These are phyloP conservation scores for Eutolmus rufibarbis DNA, from an alignment of 2,888 invertebrate genomes.

Conservation along the genomic window DNA sequence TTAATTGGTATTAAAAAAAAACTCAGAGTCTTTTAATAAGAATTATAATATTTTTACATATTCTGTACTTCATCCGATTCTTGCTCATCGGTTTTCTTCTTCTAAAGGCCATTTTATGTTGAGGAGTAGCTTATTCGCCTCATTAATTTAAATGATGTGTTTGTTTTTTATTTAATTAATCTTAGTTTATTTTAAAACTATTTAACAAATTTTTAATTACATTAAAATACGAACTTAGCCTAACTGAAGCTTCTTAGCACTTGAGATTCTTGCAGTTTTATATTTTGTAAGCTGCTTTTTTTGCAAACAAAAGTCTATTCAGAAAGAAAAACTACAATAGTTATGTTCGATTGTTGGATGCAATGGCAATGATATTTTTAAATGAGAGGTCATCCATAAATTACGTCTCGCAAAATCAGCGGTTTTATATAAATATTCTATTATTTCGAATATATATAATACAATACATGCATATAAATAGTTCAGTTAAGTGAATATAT, in stretches of 20 bases:
- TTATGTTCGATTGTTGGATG: background rate
- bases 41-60: background rate
- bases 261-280: background rate
- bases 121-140: background rate
- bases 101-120: slow-evolving; percentile 7
- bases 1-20: background rate
- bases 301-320: background rate
- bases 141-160: background rate
- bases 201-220: slow-evolving; percentile 7
- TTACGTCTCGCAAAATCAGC: too few relatives aligned
- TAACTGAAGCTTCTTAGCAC: background rate
- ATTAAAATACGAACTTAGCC: background rate
- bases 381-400: background rate
- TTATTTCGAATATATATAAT: too few relatives aligned
- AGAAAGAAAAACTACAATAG: background rate
- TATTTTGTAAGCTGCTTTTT: background rate
- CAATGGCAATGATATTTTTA: background rate
- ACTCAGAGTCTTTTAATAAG: background rate
- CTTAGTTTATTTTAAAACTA: slow-evolving; percentile 8
- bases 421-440: too few relatives aligned
- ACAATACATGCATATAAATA: too few relatives aligned
- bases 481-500: too few relatives aligned
- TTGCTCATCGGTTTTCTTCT: background rate
- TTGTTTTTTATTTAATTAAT: background rate
- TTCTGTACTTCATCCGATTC: background rate